These are phyloP conservation scores for Hemiscyllium ocellatum DNA, from an alignment of 2,113 vertebrate species.

Conservation along the genomic window DNA sequence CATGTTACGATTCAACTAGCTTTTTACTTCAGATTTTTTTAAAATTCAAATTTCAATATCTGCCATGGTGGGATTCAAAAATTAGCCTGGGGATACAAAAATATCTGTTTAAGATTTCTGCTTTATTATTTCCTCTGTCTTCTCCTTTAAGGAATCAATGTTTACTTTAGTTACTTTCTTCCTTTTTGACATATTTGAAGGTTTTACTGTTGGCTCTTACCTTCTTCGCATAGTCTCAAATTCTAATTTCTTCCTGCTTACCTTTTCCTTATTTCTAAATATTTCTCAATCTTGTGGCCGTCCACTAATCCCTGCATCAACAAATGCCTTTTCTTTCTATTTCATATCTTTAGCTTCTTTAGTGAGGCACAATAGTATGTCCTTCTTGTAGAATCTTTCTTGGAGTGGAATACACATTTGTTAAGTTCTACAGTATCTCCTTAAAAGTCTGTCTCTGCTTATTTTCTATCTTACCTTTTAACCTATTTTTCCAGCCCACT, in stretches of 20 bases:
- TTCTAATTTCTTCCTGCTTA: not conserved
- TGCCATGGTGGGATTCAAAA: no score
- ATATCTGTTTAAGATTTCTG: not conserved
- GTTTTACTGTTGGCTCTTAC: not conserved
- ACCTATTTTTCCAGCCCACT: not conserved
- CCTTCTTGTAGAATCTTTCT: not conserved
- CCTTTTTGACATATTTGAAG: not conserved
- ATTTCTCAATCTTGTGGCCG: not conserved
- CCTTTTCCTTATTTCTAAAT: not conserved
- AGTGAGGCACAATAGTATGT: not conserved
- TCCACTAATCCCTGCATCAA: no score
- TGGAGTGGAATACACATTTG: not conserved
- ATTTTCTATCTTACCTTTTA: not conserved
- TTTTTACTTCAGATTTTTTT: no score
- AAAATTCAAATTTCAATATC: no score
- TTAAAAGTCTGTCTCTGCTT: not conserved
- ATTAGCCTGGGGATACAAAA: not conserved
- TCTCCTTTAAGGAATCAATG: not conserved
- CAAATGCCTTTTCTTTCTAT: not conserved
- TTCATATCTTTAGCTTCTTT: not conserved
- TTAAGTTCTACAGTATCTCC: not conserved
- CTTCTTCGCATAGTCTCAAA: not conserved
- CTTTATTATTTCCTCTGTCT: no score
- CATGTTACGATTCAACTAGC: no score
- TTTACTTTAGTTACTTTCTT: not conserved